These are phyloP conservation scores for Hyles lineata DNA, from an alignment of 2,888 invertebrate species.

Conservation along the genomic window DNA sequence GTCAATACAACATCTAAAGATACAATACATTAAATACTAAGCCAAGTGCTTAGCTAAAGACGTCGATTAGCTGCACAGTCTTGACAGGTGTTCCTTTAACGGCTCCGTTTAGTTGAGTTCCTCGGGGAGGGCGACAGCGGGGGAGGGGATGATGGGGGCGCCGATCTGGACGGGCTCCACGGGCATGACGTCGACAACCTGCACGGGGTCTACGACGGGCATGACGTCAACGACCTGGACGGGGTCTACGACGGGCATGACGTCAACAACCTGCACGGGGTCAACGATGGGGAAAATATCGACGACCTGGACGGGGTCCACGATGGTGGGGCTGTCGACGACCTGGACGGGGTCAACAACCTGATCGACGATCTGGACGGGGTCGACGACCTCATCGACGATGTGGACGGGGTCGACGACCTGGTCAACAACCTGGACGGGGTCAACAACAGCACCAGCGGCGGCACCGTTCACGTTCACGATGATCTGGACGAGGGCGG, in stretches of 20 bases:
- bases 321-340: slow-evolving; percentile 22
- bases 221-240: slow-evolving; percentile 5
- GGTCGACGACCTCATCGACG: slow-evolving; percentile 29
- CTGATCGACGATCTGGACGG: slow-evolving; percentile 34
- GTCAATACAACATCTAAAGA: too few species aligned
- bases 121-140: slow-evolving; percentile 52
- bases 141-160: slow-evolving; percentile 44
- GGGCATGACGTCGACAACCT: background rate
- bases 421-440: slow-evolving; percentile 30
- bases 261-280: slow-evolving; percentile 14
- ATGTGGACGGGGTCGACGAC: slow-evolving; percentile 29
- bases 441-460: slow-evolving; percentile 35
- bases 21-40: too few species aligned
- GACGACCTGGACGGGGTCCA: slow-evolving; percentile 34
- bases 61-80: background rate
- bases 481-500: slow-evolving; percentile 52
- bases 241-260: background rate
- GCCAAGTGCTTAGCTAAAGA: too few species aligned
- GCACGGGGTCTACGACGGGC: slow-evolving; percentile 39
- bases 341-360: background rate
- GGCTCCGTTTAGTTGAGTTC: slow-evolving; percentile 51
- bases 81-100: background rate
- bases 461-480: slow-evolving; percentile 48
- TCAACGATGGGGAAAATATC: slow-evolving; percentile 2
- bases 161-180: background rate